Evolutionary conservation across 1,140 invertebrate species (phyloP), one percentile per base, ranked within the genome.

Genomic region (Hylyphantes graminicola): DNA sequence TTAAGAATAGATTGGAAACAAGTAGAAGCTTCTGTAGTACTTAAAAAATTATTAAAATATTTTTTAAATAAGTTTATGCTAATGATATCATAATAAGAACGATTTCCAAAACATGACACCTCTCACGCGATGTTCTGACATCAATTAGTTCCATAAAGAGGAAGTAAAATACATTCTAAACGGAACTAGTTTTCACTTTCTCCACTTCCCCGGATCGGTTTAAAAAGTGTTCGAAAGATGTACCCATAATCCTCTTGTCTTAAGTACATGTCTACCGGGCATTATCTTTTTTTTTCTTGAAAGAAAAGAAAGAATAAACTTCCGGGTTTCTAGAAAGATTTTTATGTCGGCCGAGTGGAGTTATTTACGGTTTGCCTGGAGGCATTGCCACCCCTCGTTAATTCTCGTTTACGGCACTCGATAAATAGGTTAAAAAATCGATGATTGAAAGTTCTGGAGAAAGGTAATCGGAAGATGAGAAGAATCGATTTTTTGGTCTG

Each of bases 281-380:
- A 70, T 70, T 53, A 70, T 70, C 50, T n/a, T n/a, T n/a, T n/a
- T 51, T 68, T 51, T 59, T n/a, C 57, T 59, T n/a, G 10, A 51
- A 35, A 35, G 35, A 35, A 35, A 35, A 35, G 35, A 35, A 35
- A 35, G 5, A 35, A 35, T 1, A 70, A 57, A 74, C 72, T 74
- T 74, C 72, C 72, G 72, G 72, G 72, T 57, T 55, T 35, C 35
- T 35, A 17, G 17, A 21, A 50, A 59, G 9, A 57, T 17, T 74
- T 74, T 74, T 74, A 74, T 53, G 72, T 74, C 72, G 72, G 10
- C 2, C 13, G 72, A 17, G 7, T n/a, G 8, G 53, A 57, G 72
- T 74, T 74, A 74, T 74, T 74, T 74, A 74, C 54, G 19, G 72
- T 21, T 48, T n/a, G 19, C 50, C 35, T 68, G 15, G 54, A n/a